Conservation (phyloP, 1,140 invertebrate species). For the Lineus longissimus region DNA sequence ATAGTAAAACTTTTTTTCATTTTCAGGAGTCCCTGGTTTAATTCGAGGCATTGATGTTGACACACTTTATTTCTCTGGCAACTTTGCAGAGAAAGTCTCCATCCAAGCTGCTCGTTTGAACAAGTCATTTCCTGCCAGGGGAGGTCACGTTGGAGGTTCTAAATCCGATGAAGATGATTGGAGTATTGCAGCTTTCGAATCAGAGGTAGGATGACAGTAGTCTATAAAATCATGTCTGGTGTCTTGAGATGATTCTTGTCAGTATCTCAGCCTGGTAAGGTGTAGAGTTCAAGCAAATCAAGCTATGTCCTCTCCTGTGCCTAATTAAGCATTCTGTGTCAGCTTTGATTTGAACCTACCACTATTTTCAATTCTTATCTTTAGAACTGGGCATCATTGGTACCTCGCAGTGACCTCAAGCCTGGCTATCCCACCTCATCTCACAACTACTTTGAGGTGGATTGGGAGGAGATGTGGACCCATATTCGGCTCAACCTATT, state of each 20-base stretch:
- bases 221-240: no score
- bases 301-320: background rate
- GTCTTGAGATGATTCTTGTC: no score
- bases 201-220: conserved; percentile 55
- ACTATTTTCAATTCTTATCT: conserved; percentile 12
- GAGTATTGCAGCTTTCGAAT: conserved; percentile 54
- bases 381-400: conserved; percentile 60
- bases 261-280: no score
- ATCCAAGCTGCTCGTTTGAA: conserved; percentile 61
- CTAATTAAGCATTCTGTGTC: background rate
- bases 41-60: conserved; percentile 63
- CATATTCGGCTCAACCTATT: conserved; percentile 64
- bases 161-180: conserved; percentile 55
- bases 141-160: conserved; percentile 55
- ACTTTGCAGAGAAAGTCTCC: conserved; percentile 64
- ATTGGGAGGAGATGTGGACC: conserved; percentile 55
- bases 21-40: conserved; percentile 51
- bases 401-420: conserved; percentile 58
- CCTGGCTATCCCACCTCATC: conserved; percentile 61
- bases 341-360: background rate
- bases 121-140: conserved; percentile 14
- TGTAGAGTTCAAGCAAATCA: no score
- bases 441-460: conserved; percentile 58
- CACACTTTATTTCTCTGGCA: conserved; percentile 67
- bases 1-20: no score